These are phyloP conservation scores for Oligia latruncula DNA, from an alignment of 2,888 invertebrate species.

Conservation along the genomic window DNA sequence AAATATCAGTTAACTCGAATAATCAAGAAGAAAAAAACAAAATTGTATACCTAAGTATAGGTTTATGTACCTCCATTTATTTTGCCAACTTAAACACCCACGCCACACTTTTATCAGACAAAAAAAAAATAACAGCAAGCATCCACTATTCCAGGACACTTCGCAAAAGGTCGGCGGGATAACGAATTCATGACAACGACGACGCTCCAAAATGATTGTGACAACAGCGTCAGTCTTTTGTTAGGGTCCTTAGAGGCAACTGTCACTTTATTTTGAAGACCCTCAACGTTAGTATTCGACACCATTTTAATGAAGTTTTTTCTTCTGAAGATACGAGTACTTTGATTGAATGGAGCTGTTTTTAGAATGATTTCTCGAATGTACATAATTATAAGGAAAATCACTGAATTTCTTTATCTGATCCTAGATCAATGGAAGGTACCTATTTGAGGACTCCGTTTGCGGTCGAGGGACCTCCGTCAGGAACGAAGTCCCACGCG, in stretches of 20 bases:
- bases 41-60: too few species aligned
- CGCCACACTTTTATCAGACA: not conserved
- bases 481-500: too few species aligned
- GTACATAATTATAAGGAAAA: not conserved
- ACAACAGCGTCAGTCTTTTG: conserved; percentile 17
- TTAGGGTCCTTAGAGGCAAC: conserved; percentile 4
- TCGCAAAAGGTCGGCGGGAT: conserved; percentile 39
- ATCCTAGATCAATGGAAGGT: not conserved
- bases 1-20: not conserved
- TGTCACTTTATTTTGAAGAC: conserved; percentile 29
- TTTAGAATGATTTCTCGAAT: conserved; percentile 8
- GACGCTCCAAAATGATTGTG: conserved; percentile 11
- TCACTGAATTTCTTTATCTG: too few species aligned
- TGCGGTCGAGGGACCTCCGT: too few species aligned
- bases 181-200: conserved; percentile 45
- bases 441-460: too few species aligned
- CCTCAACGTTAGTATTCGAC: not conserved
- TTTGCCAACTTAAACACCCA: not conserved
- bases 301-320: conserved; percentile 28
- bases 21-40: not conserved
- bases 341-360: conserved; percentile 11
- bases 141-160: conserved; percentile 18
- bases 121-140: conserved; percentile 14
- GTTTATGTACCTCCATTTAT: not conserved
- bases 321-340: not conserved